These are phyloP conservation scores for Chascanopsetta lugubris DNA, from an alignment of 2,113 vertebrate genomes.

Conservation along the genomic window DNA sequence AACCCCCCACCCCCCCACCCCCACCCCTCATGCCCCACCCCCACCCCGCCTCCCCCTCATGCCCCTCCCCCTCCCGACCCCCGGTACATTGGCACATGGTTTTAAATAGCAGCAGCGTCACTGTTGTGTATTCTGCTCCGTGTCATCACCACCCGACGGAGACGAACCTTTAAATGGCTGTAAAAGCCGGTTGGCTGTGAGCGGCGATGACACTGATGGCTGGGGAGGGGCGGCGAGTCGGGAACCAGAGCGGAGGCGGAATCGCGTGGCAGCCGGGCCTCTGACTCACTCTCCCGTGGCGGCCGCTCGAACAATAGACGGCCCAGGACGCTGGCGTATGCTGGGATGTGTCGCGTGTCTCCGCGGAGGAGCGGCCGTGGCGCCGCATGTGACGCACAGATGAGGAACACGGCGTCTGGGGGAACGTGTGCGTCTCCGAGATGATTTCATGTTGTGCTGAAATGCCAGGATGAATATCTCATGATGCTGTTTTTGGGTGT, in stretches of 20 bases:
- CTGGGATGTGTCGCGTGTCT: conserved; percentile 35
- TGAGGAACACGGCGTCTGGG: conserved; percentile 3
- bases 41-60: too few relatives aligned
- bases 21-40: too few relatives aligned
- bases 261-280: conserved; percentile 46
- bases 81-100: neutral
- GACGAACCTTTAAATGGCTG: conserved; percentile 62
- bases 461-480: conserved; percentile 23
- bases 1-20: too few relatives aligned
- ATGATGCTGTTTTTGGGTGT: neutral
- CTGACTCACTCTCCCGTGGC: conserved; percentile 59
- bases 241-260: conserved; percentile 44
- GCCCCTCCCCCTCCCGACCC: too few relatives aligned
- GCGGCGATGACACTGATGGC: conserved; percentile 50
- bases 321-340: conserved; percentile 50
- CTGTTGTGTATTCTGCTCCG: conserved; percentile 45
- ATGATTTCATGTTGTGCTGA: conserved; percentile 10
- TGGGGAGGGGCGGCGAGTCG: conserved; percentile 23
- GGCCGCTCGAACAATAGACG: conserved; percentile 35
- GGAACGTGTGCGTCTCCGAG: conserved; percentile 9
- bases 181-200: conserved; percentile 52
- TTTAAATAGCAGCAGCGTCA: conserved; percentile 41
- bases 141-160: conserved; percentile 41
- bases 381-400: conserved; percentile 11
- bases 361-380: neutral